Base-by-base conservation (phyloP, 1,140 invertebrate genomes). In the Conus betulinus region DNA sequence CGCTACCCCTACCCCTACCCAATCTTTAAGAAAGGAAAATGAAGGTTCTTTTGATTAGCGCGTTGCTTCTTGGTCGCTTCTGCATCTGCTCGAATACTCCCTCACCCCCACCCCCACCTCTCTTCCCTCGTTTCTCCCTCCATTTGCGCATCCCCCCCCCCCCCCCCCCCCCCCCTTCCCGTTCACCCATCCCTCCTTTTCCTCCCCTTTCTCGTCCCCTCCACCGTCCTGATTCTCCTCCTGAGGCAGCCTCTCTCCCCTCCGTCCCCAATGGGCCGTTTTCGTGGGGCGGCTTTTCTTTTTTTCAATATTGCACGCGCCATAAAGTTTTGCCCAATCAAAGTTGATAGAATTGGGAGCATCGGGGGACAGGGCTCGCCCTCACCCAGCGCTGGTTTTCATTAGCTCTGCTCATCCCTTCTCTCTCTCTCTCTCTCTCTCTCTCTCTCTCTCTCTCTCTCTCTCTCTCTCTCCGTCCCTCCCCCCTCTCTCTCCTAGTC, bases 281-380 rank as follows among this genome's bases (percentile, higher is more conserved):
- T 81, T 53, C 79, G 3, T 13, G 79, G 79, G 23, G 51, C n/a
- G 13, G 27, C 51, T 55, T 55, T 81, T 53, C 23, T 25, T 53
- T 81, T 81, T 81, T 81, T 81, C 39, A 81, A 81, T 81, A 81
- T 53, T 51, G 27, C 79, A 81, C 79, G 79, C 79, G 39, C 79
- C 79, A 81, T 81, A 81, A 81, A 81, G 79, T 81, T 81, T 81
- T 81, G 79, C 51, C 79, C 79, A 81, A 81, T 81, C 79, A 81
- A 81, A 81, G 17, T 81, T 81, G 79, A 81, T 81, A 81, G 79
- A 52, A 52, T 81, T 55, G 79, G 15, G 79, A 81, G 79, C 79
- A 53, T 51, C 51, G 39, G 53, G 79, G 79, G 79, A 53, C 51
- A 81, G 51, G 79, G 51, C 4, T 20, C 17, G 67, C 15, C 67